Evolutionary conservation across 2,888 invertebrate species (phyloP).

Genomic region (Mechanitis mazaeus): DNA sequence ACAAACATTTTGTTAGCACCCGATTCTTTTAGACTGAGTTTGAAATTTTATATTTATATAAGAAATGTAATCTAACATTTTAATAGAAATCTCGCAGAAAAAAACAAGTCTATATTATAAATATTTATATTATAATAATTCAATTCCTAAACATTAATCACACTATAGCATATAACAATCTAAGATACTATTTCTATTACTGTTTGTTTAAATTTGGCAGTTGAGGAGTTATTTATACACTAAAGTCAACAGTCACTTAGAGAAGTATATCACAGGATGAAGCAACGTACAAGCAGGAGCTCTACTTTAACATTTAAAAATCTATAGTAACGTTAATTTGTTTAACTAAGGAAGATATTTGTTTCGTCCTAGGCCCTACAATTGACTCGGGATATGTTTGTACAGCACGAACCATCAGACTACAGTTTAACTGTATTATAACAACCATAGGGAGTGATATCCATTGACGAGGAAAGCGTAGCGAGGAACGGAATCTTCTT

Average conservation of each 20-base stretch:
- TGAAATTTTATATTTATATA: slow-evolving; percentile 17
- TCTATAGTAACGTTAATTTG: slow-evolving; percentile 39
- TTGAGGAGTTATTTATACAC: slow-evolving; percentile 48
- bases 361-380: slow-evolving; percentile 54
- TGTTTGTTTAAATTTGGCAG: slow-evolving; percentile 50
- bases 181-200: slow-evolving; percentile 40
- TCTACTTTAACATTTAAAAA: slow-evolving; percentile 53
- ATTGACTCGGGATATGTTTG: slow-evolving; percentile 66
- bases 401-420: slow-evolving; percentile 43
- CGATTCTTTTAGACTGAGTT: slow-evolving; percentile 19
- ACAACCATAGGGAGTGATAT: slow-evolving; percentile 52
- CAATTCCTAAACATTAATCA: slow-evolving; percentile 37
- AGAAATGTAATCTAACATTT: slow-evolving; percentile 33
- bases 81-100: slow-evolving; percentile 31
- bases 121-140: slow-evolving; percentile 24
- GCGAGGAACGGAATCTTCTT: slow-evolving; percentile 61
- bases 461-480: slow-evolving; percentile 49
- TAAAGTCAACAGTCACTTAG: slow-evolving; percentile 50
- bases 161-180: slow-evolving; percentile 42
- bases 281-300: slow-evolving; percentile 73
- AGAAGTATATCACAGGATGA: slow-evolving; percentile 67
- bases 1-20: slow-evolving; percentile 36
- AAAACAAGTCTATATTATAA: slow-evolving; percentile 10
- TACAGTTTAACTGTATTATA: slow-evolving; percentile 41
- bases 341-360: slow-evolving; percentile 33